Conservation (phyloP, 92 coral and sea anemone species). For the Palythoa grandis region DNA sequence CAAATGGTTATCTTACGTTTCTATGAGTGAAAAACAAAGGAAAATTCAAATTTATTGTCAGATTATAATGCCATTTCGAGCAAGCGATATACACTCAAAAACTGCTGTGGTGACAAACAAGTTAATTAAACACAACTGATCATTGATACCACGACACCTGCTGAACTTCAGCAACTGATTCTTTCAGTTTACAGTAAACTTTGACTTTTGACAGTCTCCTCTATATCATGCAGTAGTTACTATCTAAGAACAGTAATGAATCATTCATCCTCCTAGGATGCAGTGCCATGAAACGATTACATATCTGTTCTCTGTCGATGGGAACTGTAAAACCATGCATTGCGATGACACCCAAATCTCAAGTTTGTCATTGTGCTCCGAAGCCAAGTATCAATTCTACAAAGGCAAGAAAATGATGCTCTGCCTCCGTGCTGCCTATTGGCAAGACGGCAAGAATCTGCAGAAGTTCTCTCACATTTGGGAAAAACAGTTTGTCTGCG, state of each 20-base stretch:
- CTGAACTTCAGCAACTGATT: conserved; percentile 1
- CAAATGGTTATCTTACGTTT: conserved; percentile 6
- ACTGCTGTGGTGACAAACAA: neutral
- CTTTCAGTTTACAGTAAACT: neutral
- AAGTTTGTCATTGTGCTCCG: neutral
- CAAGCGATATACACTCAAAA: neutral
- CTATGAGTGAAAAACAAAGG: neutral
- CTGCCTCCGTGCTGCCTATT: neutral
- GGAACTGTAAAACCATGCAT: neutral
- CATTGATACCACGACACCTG: neutral
- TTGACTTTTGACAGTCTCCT: no score
- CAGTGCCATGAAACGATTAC: conserved; percentile 23
- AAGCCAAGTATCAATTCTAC: neutral
- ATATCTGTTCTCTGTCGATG: conserved; percentile 42
- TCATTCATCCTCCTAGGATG: conserved; percentile 13
- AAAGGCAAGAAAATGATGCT: neutral
- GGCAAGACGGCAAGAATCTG: conserved; percentile 57
- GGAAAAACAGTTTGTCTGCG: conserved; percentile 55
- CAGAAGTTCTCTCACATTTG: conserved; percentile 60
- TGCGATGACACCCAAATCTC: neutral
- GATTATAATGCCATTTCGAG: neutral
- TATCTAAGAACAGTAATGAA: neutral
- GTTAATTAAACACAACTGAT: neutral
- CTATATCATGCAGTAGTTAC: neutral
- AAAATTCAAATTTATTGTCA: neutral